Conservation (phyloP, 2,797 vertebrate genomes). For the Cephalopachus bancanus region DNA sequence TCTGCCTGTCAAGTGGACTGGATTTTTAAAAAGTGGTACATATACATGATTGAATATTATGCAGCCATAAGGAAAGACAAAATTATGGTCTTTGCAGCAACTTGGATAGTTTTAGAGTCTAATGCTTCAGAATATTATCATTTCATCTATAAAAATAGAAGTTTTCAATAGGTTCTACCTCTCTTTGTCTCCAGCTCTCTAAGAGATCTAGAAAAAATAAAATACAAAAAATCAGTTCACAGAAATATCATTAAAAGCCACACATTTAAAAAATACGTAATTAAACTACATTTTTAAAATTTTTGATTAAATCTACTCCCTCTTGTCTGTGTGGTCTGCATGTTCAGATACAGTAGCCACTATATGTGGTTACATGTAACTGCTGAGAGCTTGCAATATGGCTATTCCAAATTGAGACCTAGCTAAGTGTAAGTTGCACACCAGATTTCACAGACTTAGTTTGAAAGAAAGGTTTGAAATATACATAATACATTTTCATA, state of each 20-base stretch:
- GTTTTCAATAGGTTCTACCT: background rate
- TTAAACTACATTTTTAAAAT: background rate
- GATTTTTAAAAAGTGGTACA: too few relatives aligned
- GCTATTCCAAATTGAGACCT: background rate
- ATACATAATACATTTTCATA: background rate
- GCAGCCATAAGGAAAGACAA: too few relatives aligned
- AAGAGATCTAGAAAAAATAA: background rate
- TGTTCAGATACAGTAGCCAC: background rate
- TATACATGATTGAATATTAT: too few relatives aligned
- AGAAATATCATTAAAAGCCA: background rate
- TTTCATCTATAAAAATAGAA: background rate
- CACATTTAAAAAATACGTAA: background rate
- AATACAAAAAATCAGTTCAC: background rate
- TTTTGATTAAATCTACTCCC: background rate
- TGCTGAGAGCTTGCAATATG: background rate
- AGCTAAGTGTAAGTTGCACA: background rate
- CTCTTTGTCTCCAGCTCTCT: background rate
- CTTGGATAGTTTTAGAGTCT: too few relatives aligned
- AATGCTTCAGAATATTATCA: too few relatives aligned
- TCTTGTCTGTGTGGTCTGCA: background rate
- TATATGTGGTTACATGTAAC: background rate
- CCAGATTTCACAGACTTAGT: background rate
- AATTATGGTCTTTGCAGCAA: too few relatives aligned
- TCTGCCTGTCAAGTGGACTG: too few relatives aligned
- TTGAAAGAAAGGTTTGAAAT: conserved; percentile 5